phyloP scores from a whole-genome alignment of 2,113 vertebrate genomes.

The Epinephelus moara region DNA sequence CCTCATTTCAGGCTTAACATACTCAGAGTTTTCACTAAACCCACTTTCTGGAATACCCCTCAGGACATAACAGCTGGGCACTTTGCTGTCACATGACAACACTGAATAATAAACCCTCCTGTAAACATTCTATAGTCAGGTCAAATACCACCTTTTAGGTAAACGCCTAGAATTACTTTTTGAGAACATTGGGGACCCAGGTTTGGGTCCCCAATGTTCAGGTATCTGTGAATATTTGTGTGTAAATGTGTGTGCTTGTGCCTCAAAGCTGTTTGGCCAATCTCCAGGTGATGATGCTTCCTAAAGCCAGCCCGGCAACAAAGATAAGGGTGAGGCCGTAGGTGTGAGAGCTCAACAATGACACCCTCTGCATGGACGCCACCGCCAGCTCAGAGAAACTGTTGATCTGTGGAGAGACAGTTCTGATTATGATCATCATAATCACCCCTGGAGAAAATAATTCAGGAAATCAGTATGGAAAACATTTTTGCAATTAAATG shows the following conservation, averaged over 20 bases:
- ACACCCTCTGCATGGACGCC: slow-evolving; percentile 22
- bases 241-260: background rate
- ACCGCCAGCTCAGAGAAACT: slow-evolving; percentile 57
- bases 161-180: background rate
- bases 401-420: slow-evolving; percentile 59
- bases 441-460: background rate
- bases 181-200: background rate
- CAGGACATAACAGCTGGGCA: background rate
- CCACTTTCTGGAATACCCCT: no score
- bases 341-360: background rate
- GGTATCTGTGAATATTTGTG: background rate
- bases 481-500: background rate
- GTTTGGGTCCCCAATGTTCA: no score
- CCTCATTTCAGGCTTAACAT: no score
- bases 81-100: background rate
- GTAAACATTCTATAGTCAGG: background rate
- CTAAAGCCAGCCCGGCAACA: slow-evolving; percentile 33
- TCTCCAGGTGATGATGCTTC: slow-evolving; percentile 57
- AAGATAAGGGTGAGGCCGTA: slow-evolving; percentile 42
- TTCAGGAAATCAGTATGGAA: background rate
- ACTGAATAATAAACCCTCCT: background rate
- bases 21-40: no score
- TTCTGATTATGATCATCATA: background rate
- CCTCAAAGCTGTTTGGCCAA: slow-evolving; percentile 30
- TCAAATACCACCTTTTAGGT: background rate